Conservation (phyloP, 2,888 invertebrate genomes). For the Teleogryllus oceanicus region DNA sequence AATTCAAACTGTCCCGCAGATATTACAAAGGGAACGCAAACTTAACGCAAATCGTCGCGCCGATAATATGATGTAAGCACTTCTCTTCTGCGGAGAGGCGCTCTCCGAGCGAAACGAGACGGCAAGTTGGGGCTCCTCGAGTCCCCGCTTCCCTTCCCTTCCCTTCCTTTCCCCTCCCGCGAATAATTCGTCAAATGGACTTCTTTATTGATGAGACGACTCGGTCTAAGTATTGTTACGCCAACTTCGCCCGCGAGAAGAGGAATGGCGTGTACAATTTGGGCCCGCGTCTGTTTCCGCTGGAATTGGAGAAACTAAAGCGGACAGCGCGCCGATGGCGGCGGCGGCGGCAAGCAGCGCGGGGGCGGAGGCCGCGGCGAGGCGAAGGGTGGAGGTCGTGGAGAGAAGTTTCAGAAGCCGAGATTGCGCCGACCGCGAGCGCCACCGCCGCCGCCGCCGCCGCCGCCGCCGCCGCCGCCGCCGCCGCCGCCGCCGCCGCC, state of each 20-base stretch:
- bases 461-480: not conserved
- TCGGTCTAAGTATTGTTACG: slow-evolving; percentile 10
- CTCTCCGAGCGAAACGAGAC: no score
- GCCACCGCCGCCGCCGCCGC: not conserved
- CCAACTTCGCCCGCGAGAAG: slow-evolving; percentile 18
- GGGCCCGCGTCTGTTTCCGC: not conserved
- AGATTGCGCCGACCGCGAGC: not conserved
- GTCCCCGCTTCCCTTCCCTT: no score
- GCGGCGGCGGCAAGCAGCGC: not conserved
- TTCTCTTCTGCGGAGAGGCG: no score
- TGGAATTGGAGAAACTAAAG: slow-evolving; percentile 2
- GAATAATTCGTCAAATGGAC: slow-evolving; percentile 10
- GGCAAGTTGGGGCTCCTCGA: no score
- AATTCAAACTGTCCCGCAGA: no score
- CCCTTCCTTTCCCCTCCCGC: not conserved
- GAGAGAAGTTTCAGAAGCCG: not conserved
- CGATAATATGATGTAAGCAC: no score
- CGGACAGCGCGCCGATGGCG: not conserved
- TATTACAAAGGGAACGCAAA: no score
- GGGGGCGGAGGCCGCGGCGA: not conserved
- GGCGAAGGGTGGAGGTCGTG: not conserved
- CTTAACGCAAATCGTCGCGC: no score
- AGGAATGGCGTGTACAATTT: slow-evolving; percentile 1
- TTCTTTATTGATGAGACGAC: slow-evolving; percentile 3
- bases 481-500: not conserved